Evolutionary conservation across 2,888 invertebrate species (phyloP).

Genomic region (Empis livida): DNA sequence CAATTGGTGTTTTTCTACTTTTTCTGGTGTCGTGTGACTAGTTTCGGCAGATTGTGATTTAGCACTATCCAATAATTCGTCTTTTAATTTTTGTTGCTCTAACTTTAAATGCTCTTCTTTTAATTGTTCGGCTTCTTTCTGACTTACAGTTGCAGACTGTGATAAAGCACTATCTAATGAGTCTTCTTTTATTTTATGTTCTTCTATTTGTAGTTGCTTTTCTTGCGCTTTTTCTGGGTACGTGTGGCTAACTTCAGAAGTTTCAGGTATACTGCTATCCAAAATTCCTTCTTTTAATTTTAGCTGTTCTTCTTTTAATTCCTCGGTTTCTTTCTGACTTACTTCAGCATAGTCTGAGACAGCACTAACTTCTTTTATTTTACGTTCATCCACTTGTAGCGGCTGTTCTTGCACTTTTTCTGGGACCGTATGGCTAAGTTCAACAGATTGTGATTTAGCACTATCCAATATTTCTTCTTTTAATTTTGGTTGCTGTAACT

Average conservation of each 20-base stretch:
- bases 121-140: too few species aligned
- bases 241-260: slow-evolving; percentile 5
- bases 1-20: too few species aligned
- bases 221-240: not conserved
- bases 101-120: too few species aligned
- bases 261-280: not conserved
- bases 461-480: not conserved
- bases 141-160: too few species aligned
- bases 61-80: not conserved
- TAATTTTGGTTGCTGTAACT: too few species aligned
- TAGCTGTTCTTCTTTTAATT: not conserved
- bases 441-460: not conserved
- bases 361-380: too few species aligned
- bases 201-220: slow-evolving; percentile 7
- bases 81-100: not conserved
- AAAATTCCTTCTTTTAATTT: not conserved
- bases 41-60: not conserved
- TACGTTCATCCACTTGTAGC: not conserved
- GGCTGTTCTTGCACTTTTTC: too few species aligned
- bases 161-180: too few species aligned
- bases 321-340: too few species aligned
- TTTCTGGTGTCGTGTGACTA: not conserved
- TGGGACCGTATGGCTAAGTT: not conserved
- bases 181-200: slow-evolving; percentile 15
- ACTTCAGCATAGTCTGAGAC: not conserved